Evolutionary conservation across 1,140 invertebrate genomes (phyloP), one percentile per base, ranked within the genome.

Genomic region (Drosophila suzukii): DNA sequence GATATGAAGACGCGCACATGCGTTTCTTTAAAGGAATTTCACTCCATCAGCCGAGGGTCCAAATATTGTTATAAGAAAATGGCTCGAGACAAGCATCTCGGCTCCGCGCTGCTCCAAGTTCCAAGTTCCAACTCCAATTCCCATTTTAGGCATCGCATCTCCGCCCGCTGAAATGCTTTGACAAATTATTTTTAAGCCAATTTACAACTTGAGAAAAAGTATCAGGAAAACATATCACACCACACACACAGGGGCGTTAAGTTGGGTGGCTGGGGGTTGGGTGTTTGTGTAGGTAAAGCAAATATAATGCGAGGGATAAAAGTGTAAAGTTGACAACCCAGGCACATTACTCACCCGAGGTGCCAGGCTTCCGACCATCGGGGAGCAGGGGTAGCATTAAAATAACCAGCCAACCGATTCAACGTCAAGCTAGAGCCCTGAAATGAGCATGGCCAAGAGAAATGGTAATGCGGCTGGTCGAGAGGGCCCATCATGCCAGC

Each of bases 111-210:
- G 36, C 38, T 15, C 32, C 57, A 15, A 24, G 63, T 17, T 43
- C 51, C 61, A 46, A 65, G 61, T 46, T 68, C 36, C 68, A 82
- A 53, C 73, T 67, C 54, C 44, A 20, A 65, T 55, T 62, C 46
- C 53, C 72, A 58, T 66, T 65, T 34, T 83, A 83, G 81, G 78
- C 81, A 65, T 68, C 50, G 59, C 57, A 30, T 39, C 50, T 20
- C 49, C 47, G 49, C 50, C 68, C 65, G 74, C 81, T 89, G 84
- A 83, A 83, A 81, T 82, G 80, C 88, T 88, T 90, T 90, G 88
- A 91, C 88, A 90, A 90, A 90, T 90, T 90, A 90, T 90, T 88
- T 90, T 91, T 91, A 90, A 90, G 88, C 88, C 88, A 90, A 90
- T 90, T 90, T 90, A 90, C 88, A 90, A 90, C 82, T 90, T 88